Conservation (phyloP, 2,113 vertebrate genomes). For the Dipodomys ordii region DNA sequence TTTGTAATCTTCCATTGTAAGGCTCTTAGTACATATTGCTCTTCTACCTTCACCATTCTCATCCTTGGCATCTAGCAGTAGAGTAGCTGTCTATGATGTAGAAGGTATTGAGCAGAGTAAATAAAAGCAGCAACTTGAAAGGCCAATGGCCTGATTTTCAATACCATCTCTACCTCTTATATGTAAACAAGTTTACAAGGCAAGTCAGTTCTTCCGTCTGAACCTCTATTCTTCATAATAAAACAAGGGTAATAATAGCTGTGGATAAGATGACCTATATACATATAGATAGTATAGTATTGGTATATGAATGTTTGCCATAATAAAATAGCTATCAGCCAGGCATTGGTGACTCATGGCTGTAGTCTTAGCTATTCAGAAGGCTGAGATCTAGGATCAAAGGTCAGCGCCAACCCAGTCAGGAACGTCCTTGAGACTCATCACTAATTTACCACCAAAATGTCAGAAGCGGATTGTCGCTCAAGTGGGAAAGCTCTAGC, state of each 20-base stretch:
- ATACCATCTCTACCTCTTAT: not conserved
- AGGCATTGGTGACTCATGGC: too few species aligned
- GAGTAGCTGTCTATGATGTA: not conserved
- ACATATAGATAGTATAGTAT: not conserved
- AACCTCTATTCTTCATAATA: not conserved
- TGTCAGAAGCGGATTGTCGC: too few species aligned
- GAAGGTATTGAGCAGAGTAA: not conserved
- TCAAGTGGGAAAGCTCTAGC: too few species aligned
- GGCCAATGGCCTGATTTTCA: not conserved
- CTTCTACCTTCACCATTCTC: not conserved
- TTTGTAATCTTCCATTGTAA: not conserved
- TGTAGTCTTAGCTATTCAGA: too few species aligned
- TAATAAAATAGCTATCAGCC: not conserved
- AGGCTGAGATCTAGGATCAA: too few species aligned
- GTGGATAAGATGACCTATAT: not conserved
- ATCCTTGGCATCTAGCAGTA: not conserved
- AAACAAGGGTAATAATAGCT: not conserved
- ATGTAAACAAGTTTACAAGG: not conserved
- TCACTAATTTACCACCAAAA: too few species aligned
- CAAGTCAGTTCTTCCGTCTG: not conserved
- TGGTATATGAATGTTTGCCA: not conserved
- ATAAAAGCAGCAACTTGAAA: not conserved
- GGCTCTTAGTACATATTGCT: not conserved
- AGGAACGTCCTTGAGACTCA: too few species aligned
- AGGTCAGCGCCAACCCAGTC: too few species aligned